These are phyloP conservation scores for Mus spicilegus DNA, from an alignment of 2,113 vertebrate genomes.

Conservation along the genomic window DNA sequence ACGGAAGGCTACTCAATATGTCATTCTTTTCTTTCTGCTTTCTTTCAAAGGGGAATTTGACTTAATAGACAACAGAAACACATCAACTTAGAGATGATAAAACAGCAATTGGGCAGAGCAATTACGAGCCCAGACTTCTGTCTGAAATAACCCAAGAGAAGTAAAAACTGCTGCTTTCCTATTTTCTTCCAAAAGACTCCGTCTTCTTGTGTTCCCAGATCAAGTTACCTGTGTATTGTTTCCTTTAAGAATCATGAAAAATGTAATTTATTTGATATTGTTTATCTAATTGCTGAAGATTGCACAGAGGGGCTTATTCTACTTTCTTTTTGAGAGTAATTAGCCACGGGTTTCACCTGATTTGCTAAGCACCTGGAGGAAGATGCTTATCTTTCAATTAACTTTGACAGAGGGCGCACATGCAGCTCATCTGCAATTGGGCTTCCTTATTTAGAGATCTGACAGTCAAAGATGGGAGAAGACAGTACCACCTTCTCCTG, in stretches of 20 bases:
- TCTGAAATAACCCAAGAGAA: slow-evolving; percentile 62
- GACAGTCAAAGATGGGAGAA: slow-evolving; percentile 13
- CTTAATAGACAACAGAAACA: slow-evolving; percentile 65
- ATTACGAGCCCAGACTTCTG: slow-evolving; percentile 4
- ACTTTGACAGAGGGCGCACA: slow-evolving; percentile 21
- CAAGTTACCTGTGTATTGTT: slow-evolving; percentile 59
- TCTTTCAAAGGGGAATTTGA: slow-evolving; percentile 50
- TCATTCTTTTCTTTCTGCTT: slow-evolving; percentile 67
- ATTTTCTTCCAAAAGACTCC: slow-evolving; percentile 53
- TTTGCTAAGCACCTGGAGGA: slow-evolving; percentile 12
- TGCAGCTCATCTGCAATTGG: not conserved
- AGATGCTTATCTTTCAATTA: slow-evolving; percentile 75
- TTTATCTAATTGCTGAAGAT: slow-evolving; percentile 47
- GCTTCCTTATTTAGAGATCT: not conserved
- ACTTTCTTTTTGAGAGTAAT: slow-evolving; percentile 60
- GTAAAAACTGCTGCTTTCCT: slow-evolving; percentile 33
- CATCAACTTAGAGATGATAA: slow-evolving; percentile 45
- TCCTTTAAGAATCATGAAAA: slow-evolving; percentile 49
- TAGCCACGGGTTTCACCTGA: slow-evolving; percentile 60
- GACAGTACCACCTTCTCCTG: not conserved
- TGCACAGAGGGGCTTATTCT: slow-evolving; percentile 43
- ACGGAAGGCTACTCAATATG: slow-evolving; percentile 43
- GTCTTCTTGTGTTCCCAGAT: slow-evolving; percentile 41
- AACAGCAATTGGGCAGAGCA: not conserved
- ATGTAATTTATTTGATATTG: slow-evolving; percentile 55